A percentile compares a stretch with the other conserved stretches of the same genome.
Evolutionary conservation across 2,797 vertebrate genomes (phyloP).

Genomic region (Acridotheres tristis): DNA sequence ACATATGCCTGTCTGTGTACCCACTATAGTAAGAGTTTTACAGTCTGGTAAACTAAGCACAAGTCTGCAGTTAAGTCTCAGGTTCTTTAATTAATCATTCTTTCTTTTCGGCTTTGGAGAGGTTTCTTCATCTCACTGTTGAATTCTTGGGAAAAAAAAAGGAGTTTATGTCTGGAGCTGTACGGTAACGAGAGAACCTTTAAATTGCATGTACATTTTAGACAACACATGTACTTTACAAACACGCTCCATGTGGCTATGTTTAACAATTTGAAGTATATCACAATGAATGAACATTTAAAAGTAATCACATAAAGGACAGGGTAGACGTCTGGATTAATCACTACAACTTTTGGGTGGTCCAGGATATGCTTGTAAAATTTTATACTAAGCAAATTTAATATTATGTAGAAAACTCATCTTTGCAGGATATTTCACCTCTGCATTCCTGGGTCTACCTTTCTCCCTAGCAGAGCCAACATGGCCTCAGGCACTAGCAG

Average conservation of each 20-base stretch:
- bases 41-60: conserved; percentile 14
- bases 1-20: neutral
- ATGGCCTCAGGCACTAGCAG: neutral
- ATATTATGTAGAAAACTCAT: conserved; percentile 12
- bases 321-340: neutral
- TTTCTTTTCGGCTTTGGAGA: conserved; percentile 14
- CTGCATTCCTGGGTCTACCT: neutral
- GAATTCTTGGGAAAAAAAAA: conserved; percentile 13
- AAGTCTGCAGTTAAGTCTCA: neutral
- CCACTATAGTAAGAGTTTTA: neutral
- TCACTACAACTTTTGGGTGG: conserved; percentile 27
- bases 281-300: neutral
- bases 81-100: conserved; percentile 37
- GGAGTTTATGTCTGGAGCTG: neutral
- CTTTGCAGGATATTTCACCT: conserved; percentile 3
- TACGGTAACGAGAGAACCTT: conserved; percentile 24
- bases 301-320: neutral
- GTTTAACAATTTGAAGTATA: conserved; percentile 9
- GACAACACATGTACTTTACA: neutral
- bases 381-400: conserved; percentile 9
- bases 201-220: neutral
- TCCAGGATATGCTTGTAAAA: neutral
- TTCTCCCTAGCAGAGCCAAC: neutral
- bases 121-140: conserved; percentile 5
- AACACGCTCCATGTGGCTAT: neutral